Evolutionary conservation across 2,113 vertebrate genomes (phyloP), one percentile per base, ranked within the genome.

Genomic region (Ictalurus punctatus): DNA sequence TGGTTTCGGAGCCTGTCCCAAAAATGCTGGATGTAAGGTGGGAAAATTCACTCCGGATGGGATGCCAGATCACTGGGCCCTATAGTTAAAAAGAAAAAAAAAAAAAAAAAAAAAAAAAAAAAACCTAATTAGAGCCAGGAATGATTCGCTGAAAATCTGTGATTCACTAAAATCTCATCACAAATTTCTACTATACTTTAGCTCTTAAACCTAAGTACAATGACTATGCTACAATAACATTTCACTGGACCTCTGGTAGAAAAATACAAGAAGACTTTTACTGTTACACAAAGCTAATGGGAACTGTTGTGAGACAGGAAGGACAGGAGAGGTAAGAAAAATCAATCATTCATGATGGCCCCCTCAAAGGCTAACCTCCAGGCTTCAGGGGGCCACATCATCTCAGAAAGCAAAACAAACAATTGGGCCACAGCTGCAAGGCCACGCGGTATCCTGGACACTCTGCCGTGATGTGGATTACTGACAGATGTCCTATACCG

Each of bases 351-450:
- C 37, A 52, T 67, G 61, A 17, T 48, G 59, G 30, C 34, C 59
- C 80, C 40, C 71, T 52, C 61, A 80, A 84, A 73, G 71, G 85
- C 79, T n/a, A 87, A 34, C 37, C 65, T 87, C 80, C 48, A 44
- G 61, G 90, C 59, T 86, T 61, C 74, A 59, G 65, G 89, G 90
- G 89, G 86, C 90, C 85, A 79, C 65, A 73, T 63, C 52, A 52
- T 91, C 89, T 76, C 80, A 61, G 88, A 82, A 87, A 90, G 61
- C 25, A 88, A 87, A 92, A 90, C 88, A 89, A 84, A 87, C 37
- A 58, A 85, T 19, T 73, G 78, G 86, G 30, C 63, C 84, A 87
- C 92, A 92, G 90, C 91, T 92, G 92, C 86, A 86, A 73, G 86
- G 78, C 63, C 88, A 87, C 85, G 87, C 59, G 30, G 63, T 85